Base-by-base conservation (phyloP, 2,888 invertebrate genomes). In the Drosophila flavopinicola region DNA sequence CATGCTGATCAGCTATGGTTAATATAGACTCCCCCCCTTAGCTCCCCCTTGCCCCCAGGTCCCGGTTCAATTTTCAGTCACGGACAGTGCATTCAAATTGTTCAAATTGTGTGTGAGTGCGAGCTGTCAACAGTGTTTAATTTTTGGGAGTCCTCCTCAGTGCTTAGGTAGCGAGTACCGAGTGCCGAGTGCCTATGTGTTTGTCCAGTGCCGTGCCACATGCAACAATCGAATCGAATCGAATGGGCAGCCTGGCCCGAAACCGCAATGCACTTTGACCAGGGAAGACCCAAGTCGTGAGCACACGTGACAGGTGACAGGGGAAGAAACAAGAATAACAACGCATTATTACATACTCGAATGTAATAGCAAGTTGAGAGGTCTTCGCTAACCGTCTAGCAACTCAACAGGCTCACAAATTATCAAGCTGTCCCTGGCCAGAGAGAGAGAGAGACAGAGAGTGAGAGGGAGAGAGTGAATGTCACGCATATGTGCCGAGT, bases 351-450 rank as follows among this genome's bases (percentile, higher is more conserved):
- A 63, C 56, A 47, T 11, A 44, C 67, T 51, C 38, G 45, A 13
- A 52, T 58, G 72, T 52, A 51, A 66, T 73, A 35, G 13, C 23
- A 53, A 53, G 53, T 52, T 32, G 61, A 75, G 61, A 74, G 66
- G 52, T 64, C 71, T 53, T 47, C 32, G 48, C 37, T 44, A 32
- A 52, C 41, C 51, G 49, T 57, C 69, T 67, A 66, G 53, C 60
- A 86, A 78, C 67, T 78, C 88, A 82, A 84, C 80, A 86, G 80
- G 86, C 90, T 88, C 80, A 88, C 90, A 89, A 90, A 90, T 89
- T 90, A 90, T 83, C 90, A 88, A 75, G 74, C 89, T 87, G 87
- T 86, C 89, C 79, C 80, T 71, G 78, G 60, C n/a, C n/a, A n/a
- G n/a, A n/a, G n/a, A n/a, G n/a, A n/a, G n/a, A n/a, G n/a, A n/a